Conservation (phyloP, 1,140 invertebrate species). For the Solen grandis region DNA sequence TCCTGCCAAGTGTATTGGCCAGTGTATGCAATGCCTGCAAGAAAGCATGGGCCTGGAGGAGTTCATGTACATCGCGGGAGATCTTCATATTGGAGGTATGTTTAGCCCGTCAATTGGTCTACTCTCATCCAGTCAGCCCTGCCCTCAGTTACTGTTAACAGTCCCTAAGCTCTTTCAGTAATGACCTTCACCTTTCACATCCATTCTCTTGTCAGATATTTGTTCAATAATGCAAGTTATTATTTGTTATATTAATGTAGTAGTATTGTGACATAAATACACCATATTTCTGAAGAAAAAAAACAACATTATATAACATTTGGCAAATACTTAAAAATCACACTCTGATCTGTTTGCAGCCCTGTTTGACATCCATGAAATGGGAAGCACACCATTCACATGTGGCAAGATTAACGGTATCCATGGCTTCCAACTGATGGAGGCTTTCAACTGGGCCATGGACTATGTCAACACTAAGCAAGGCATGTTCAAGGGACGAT, state of each 20-base stretch:
- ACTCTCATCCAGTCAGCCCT: no score
- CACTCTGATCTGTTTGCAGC: slow-evolving; percentile 63
- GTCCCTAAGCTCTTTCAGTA: no score
- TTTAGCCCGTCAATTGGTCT: background rate
- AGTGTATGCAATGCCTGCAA: slow-evolving; percentile 62
- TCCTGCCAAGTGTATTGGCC: slow-evolving; percentile 63
- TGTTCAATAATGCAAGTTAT: no score
- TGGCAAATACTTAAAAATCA: no score
- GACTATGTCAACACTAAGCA: slow-evolving; percentile 72
- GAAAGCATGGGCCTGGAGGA: slow-evolving; percentile 61
- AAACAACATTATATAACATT: no score
- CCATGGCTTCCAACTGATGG: slow-evolving; percentile 75
- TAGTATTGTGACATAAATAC: no score
- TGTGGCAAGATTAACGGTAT: slow-evolving; percentile 77
- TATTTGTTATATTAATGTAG: no score
- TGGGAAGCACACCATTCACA: slow-evolving; percentile 73
- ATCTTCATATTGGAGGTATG: slow-evolving; percentile 75
- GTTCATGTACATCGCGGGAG: slow-evolving; percentile 70
- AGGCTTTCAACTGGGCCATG: slow-evolving; percentile 78
- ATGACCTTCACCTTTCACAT: no score
- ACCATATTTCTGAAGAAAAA: no score
- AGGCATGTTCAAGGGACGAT: slow-evolving; percentile 68
- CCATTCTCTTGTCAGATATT: no score
- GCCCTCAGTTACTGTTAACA: no score
- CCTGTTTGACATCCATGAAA: slow-evolving; percentile 77